Evolutionary conservation across 2,797 vertebrate species (phyloP).

Genomic region (Poeciliopsis infans): DNA sequence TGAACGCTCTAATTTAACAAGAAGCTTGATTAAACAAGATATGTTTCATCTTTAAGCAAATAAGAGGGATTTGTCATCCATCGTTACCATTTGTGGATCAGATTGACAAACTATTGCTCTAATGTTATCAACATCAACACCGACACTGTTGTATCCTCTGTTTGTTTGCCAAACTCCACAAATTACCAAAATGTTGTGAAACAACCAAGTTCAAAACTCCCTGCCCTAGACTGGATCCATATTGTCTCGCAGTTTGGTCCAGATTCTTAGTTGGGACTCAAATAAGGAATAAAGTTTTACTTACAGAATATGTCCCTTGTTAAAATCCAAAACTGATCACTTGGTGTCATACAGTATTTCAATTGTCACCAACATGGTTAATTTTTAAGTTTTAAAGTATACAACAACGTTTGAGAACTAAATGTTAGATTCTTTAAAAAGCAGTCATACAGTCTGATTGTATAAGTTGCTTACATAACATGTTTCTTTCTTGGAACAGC

Average conservation of each 20-base stretch:
- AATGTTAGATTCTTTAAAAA: neutral
- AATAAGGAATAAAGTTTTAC: neutral
- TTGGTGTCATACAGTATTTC: neutral
- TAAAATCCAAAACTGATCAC: neutral
- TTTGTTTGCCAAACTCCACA: neutral
- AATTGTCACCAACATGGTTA: neutral
- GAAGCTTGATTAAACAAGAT: neutral
- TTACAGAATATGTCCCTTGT: neutral
- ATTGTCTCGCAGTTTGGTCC: neutral
- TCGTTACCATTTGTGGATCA: too few species aligned
- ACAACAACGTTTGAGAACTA: neutral
- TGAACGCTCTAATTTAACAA: neutral
- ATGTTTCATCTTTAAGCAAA: neutral
- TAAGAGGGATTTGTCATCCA: too few species aligned
- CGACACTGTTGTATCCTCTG: neutral
- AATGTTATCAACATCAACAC: neutral
- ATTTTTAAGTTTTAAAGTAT: neutral
- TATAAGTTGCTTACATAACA: neutral
- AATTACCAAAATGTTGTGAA: neutral
- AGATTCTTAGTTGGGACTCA: neutral
- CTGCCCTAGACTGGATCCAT: neutral
- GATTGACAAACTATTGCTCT: neutral
- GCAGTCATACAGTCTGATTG: neutral
- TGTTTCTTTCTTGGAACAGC: neutral
- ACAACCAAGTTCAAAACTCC: neutral